phyloP scores from a whole-genome alignment of 2,113 vertebrate genomes.

The Xyrauchen texanus region DNA sequence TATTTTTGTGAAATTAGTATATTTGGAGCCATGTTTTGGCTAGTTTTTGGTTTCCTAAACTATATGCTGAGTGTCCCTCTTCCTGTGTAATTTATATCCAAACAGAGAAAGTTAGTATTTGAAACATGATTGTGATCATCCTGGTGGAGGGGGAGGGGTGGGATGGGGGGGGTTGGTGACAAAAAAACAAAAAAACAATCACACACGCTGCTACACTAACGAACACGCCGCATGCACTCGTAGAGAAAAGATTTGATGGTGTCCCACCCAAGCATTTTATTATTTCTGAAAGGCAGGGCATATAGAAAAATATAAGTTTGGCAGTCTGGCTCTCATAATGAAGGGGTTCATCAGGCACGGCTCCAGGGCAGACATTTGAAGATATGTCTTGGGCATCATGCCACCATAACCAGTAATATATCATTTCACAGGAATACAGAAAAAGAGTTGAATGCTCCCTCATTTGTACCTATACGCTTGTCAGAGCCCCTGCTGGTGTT shows the following conservation, averaged over 20 bases:
- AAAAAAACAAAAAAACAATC: conserved; percentile 3
- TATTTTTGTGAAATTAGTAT: conserved; percentile 19
- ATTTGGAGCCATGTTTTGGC: conserved; percentile 19
- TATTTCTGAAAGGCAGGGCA: conserved; percentile 54
- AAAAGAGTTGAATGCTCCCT: conserved; percentile 27
- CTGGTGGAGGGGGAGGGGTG: background rate
- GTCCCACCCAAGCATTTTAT: conserved; percentile 54
- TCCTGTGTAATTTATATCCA: conserved; percentile 48
- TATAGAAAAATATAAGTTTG: conserved; percentile 59
- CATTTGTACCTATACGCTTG: conserved; percentile 42
- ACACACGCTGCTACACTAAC: conserved; percentile 9
- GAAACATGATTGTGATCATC: conserved; percentile 34
- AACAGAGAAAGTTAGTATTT: conserved; percentile 38
- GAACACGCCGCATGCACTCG: background rate
- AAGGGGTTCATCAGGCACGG: conserved; percentile 45
- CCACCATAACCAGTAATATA: conserved; percentile 51
- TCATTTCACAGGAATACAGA: conserved; percentile 39
- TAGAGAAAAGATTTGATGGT: conserved; percentile 43
- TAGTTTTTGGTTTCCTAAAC: conserved; percentile 36
- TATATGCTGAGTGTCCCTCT: conserved; percentile 30
- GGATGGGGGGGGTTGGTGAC: too few relatives aligned
- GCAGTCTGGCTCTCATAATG: conserved; percentile 53
- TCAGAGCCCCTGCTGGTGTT: background rate
- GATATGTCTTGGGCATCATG: conserved; percentile 40
- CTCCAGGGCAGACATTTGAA: conserved; percentile 50